Evolutionary conservation across 2,797 vertebrate genomes (phyloP).

Genomic region (Gallinago stenura): DNA sequence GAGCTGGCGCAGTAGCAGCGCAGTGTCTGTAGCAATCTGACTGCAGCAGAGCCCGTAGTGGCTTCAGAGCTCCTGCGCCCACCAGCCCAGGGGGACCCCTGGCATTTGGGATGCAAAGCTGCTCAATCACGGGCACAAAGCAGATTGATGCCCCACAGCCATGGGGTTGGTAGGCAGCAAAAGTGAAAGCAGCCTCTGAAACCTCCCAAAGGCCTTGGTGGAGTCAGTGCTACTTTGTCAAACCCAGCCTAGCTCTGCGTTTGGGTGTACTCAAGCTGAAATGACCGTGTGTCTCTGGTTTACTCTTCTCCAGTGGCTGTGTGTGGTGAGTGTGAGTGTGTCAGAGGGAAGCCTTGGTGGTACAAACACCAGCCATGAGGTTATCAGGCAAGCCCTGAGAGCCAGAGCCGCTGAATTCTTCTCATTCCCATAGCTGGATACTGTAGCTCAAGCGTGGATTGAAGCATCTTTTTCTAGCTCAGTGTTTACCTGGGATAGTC

Average conservation of each 20-base stretch:
- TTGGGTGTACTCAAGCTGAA: background rate
- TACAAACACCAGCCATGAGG: background rate
- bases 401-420: background rate
- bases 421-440: background rate
- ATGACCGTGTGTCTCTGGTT: background rate
- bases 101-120: background rate
- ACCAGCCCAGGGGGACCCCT: rapidly evolving
- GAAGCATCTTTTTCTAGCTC: background rate
- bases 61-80: rapidly evolving
- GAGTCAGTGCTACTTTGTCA: background rate
- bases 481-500: background rate
- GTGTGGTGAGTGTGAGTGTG: rapidly evolving
- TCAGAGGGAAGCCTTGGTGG: background rate
- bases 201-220: background rate
- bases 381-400: background rate
- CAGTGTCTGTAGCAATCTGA: background rate
- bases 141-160: background rate
- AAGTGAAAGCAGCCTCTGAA: background rate
- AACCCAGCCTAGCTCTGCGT: background rate
- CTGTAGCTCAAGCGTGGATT: background rate
- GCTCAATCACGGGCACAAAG: background rate
- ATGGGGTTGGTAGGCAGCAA: background rate
- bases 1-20: background rate
- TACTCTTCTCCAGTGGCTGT: background rate
- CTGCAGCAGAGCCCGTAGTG: background rate